Evolutionary conservation across 2,888 invertebrate species (phyloP).

Genomic region (Electrophaes corylata): DNA sequence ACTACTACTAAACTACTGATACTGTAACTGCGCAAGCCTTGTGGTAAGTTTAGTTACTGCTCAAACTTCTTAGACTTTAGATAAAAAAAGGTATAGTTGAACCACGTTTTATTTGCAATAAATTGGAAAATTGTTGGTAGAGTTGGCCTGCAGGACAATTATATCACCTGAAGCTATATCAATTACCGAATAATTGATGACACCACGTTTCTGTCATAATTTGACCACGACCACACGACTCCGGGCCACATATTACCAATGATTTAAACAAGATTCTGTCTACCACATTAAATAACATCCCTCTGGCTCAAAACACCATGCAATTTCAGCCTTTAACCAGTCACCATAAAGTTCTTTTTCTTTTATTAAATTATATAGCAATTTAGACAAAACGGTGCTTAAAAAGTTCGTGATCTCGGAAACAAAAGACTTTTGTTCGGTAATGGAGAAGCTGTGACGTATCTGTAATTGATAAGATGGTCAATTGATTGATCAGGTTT

Average conservation of each 20-base stretch:
- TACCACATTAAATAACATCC: constrained; percentile 27
- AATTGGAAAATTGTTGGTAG: background rate
- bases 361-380: constrained; percentile 4
- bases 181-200: constrained; percentile 4
- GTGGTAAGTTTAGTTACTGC: too few relatives aligned
- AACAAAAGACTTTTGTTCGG: constrained; percentile 32
- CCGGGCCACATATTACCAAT: constrained; percentile 55
- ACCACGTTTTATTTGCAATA: too few relatives aligned
- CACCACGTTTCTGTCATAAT: constrained; percentile 10
- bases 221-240: constrained; percentile 25
- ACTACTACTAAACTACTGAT: too few relatives aligned
- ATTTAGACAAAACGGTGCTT: constrained; percentile 24
- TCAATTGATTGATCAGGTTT: background rate
- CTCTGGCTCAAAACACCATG: constrained; percentile 6
- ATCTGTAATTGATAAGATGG: constrained; percentile 5
- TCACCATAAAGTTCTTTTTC: constrained; percentile 11
- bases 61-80: too few relatives aligned
- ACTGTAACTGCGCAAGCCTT: too few relatives aligned
- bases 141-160: background rate
- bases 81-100: too few relatives aligned
- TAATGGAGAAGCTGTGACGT: constrained; percentile 21
- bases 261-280: constrained; percentile 60
- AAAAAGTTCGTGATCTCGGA: constrained; percentile 29
- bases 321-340: constrained; percentile 18
- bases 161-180: constrained; percentile 5